These are phyloP conservation scores for Morinoia aosen DNA, from an alignment of 2,888 invertebrate species.

Conservation along the genomic window DNA sequence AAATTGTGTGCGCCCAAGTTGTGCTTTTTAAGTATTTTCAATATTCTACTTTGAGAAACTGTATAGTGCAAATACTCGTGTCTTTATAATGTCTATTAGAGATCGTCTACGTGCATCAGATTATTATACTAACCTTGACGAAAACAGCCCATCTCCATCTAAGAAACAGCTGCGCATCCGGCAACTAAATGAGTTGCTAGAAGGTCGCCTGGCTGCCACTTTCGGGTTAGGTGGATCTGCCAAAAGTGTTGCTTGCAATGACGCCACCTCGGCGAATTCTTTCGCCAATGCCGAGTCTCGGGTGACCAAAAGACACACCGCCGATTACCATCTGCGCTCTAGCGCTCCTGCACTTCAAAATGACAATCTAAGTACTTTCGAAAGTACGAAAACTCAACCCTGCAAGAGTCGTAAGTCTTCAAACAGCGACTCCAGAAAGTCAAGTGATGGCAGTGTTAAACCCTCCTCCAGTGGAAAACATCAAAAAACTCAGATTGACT, in stretches of 20 bases:
- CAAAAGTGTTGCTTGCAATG: conserved; percentile 41
- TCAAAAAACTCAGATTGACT: neutral
- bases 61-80: neutral
- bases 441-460: neutral
- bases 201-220: conserved; percentile 38
- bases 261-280: neutral
- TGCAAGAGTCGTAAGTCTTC: neutral
- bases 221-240: conserved; percentile 8
- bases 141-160: conserved; percentile 15
- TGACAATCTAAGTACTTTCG: neutral
- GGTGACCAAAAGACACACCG: neutral
- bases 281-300: neutral
- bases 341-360: neutral
- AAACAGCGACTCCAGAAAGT: neutral
- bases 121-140: conserved; percentile 46
- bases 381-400: neutral
- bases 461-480: neutral
- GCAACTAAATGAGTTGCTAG: conserved; percentile 36
- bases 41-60: neutral
- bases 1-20: neutral
- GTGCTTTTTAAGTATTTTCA: neutral
- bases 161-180: conserved; percentile 53
- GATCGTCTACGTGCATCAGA: conserved; percentile 15
- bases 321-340: neutral
- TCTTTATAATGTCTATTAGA: conserved; percentile 37